Evolutionary conservation across 2,888 invertebrate species (phyloP).

Genomic region (Lithosia quadra): DNA sequence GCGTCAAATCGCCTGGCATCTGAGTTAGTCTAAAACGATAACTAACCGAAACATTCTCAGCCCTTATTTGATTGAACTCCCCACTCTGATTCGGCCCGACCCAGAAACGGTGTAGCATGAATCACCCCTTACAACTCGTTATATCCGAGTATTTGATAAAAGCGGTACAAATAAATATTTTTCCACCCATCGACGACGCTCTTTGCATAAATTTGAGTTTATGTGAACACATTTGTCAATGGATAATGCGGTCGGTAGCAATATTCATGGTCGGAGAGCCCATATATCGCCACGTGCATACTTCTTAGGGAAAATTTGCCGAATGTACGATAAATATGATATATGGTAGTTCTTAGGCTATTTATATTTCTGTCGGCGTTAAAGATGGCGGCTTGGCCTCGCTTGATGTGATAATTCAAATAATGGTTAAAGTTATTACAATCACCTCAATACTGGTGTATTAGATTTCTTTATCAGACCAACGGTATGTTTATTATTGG

Average conservation of each 20-base stretch:
- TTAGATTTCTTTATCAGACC: not conserved
- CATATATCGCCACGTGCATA: slow-evolving; percentile 49
- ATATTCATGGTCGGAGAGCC: slow-evolving; percentile 51
- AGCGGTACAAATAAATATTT: slow-evolving; percentile 60
- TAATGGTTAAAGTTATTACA: not conserved
- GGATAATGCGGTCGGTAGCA: slow-evolving; percentile 54
- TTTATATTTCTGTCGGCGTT: slow-evolving; percentile 37
- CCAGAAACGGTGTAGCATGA: slow-evolving; percentile 13
- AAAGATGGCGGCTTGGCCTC: slow-evolving; percentile 28
- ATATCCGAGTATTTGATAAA: slow-evolving; percentile 40
- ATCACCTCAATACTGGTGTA: not conserved
- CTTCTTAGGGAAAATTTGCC: slow-evolving; percentile 44
- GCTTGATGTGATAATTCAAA: slow-evolving; percentile 7
- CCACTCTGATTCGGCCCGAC: slow-evolving; percentile 1
- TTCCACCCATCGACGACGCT: slow-evolving; percentile 44
- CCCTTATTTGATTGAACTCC: slow-evolving; percentile 8
- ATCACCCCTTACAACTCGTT: slow-evolving; percentile 15
- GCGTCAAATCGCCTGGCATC: not conserved
- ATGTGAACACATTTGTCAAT: slow-evolving; percentile 66
- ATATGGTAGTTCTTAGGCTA: slow-evolving; percentile 34
- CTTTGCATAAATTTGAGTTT: slow-evolving; percentile 62
- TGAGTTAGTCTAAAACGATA: not conserved
- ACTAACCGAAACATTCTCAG: not conserved
- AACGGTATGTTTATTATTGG: not conserved
- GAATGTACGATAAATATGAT: slow-evolving; percentile 51